Evolutionary conservation across 2,113 vertebrate species (phyloP).

Genomic region (Leucosticte australis): DNA sequence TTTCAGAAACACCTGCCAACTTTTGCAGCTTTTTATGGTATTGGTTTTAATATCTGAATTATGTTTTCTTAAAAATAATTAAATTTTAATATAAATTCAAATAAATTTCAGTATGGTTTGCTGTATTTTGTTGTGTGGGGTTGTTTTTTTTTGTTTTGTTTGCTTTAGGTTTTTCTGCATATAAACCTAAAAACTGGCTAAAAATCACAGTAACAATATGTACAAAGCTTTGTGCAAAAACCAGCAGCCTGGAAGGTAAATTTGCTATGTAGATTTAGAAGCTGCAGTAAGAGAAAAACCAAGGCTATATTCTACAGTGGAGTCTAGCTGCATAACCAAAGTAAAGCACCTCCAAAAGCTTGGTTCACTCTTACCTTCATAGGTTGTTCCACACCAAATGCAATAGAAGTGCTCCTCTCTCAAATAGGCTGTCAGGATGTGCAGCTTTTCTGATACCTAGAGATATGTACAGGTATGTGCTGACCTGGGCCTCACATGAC

Average conservation of each 20-base stretch:
- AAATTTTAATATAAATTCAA: neutral
- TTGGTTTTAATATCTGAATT: neutral
- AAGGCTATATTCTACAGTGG: neutral
- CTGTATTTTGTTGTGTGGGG: neutral
- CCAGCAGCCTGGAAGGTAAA: neutral
- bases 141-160: neutral
- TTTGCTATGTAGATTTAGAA: neutral
- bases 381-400: slow-evolving; percentile 95
- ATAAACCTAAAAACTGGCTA: neutral
- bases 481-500: neutral
- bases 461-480: neutral
- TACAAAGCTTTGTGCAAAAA: neutral
- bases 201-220: neutral
- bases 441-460: slow-evolving; percentile 88
- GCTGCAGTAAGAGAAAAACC: neutral
- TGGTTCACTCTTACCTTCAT: slow-evolving; percentile 81
- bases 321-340: neutral
- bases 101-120: neutral
- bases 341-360: neutral
- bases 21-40: neutral
- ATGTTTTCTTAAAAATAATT: neutral
- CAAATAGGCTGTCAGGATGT: slow-evolving; percentile 87
- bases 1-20: neutral
- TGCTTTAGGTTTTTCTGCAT: neutral
- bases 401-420: slow-evolving; percentile 89